A percentile compares a stretch with the other conserved stretches of the same genome.
Evolutionary conservation across 2,888 invertebrate genomes (phyloP).

Genomic region (Tenodera sinensis): DNA sequence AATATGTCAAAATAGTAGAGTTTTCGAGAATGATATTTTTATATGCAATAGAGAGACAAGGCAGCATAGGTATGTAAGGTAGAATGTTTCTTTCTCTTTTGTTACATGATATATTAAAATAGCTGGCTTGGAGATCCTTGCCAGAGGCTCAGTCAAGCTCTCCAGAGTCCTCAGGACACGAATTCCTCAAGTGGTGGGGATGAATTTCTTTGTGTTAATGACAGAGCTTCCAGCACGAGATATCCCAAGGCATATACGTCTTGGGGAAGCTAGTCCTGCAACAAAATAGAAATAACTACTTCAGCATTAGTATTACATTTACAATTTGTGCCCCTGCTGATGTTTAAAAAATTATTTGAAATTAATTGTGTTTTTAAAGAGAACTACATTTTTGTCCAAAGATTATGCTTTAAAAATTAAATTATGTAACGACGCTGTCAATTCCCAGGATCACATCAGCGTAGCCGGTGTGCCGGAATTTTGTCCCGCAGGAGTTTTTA

Average conservation of each 20-base stretch:
- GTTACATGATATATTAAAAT: neutral
- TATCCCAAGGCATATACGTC: neutral
- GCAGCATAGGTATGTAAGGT: neutral
- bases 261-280: too few relatives aligned
- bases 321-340: too few relatives aligned
- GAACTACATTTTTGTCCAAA: too few relatives aligned
- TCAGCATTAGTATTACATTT: too few relatives aligned
- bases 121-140: neutral
- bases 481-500: too few relatives aligned
- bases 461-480: too few relatives aligned
- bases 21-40: neutral
- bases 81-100: neutral
- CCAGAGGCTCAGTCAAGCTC: neutral
- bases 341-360: too few relatives aligned
- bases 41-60: neutral
- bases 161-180: neutral
- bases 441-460: too few relatives aligned
- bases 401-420: too few relatives aligned
- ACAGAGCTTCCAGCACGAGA: neutral
- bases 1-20: neutral
- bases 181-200: neutral
- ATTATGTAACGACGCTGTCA: too few relatives aligned
- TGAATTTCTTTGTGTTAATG: neutral
- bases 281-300: too few relatives aligned
- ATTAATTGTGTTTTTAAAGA: too few relatives aligned